Conservation (phyloP, 2,797 vertebrate species). For the Acridotheres tristis region DNA sequence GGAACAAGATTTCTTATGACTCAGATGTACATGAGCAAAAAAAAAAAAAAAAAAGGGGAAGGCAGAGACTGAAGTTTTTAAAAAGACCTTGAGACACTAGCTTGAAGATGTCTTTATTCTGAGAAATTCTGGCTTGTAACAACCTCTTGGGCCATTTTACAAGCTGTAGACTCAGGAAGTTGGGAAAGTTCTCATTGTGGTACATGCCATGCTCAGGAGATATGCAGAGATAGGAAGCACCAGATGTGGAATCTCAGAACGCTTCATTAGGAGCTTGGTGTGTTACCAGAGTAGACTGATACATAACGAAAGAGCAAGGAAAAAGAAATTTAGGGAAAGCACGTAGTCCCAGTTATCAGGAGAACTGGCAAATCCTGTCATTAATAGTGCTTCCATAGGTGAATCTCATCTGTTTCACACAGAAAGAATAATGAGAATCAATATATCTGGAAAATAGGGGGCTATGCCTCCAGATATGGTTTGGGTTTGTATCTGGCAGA, state of each 20-base stretch:
- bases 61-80: neutral
- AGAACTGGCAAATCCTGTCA: neutral
- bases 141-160: neutral
- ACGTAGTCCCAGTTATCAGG: neutral
- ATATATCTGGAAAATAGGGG: neutral
- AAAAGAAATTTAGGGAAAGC: neutral
- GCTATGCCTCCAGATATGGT: neutral
- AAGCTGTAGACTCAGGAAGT: neutral
- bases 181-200: neutral
- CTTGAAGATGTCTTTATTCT: neutral
- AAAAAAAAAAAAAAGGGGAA: fast-evolving
- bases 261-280: neutral
- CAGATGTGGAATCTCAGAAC: neutral
- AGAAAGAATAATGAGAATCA: neutral
- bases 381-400: neutral
- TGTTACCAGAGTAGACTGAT: neutral
- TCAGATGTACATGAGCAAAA: neutral
- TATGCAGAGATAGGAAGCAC: neutral
- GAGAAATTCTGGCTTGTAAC: neutral
- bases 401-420: neutral
- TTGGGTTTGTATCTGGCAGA: neutral
- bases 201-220: neutral
- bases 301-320: neutral
- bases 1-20: neutral
- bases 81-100: neutral